Evolutionary conservation across 2,113 vertebrate genomes (phyloP).

Genomic region (Sander vitreus): DNA sequence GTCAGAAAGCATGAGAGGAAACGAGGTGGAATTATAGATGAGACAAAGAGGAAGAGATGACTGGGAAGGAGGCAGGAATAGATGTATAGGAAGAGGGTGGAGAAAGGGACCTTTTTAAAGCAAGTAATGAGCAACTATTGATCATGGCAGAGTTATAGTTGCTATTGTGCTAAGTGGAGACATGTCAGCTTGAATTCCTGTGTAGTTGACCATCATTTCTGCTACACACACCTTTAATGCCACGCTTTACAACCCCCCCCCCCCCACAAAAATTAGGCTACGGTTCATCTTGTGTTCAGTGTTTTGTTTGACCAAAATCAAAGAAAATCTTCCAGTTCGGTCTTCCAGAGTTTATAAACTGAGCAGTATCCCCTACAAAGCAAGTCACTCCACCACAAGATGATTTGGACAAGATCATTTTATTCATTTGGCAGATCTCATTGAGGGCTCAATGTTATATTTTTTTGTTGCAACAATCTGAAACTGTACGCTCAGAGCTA

Average conservation of each 20-base stretch:
- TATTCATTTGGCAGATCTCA: neutral
- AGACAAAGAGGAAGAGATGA: slow-evolving; percentile 50
- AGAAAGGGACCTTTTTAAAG: slow-evolving; percentile 74
- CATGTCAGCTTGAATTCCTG: slow-evolving; percentile 49
- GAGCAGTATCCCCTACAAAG: neutral
- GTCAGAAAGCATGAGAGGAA: slow-evolving; percentile 31
- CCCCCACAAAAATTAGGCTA: neutral
- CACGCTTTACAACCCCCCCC: neutral
- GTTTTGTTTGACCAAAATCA: neutral
- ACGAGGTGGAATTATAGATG: slow-evolving; percentile 50
- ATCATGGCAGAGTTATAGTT: slow-evolving; percentile 73
- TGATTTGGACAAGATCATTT: neutral
- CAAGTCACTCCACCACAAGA: neutral
- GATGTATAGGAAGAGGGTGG: slow-evolving; percentile 62
- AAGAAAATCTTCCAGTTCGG: neutral
- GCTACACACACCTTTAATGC: slow-evolving; percentile 32
- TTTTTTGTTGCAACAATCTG: neutral
- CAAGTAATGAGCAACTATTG: slow-evolving; percentile 76
- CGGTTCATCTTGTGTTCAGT: neutral
- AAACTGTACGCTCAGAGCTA: slow-evolving; percentile 1
- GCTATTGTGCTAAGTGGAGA: slow-evolving; percentile 70
- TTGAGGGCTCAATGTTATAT: neutral
- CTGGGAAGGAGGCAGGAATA: slow-evolving; percentile 66
- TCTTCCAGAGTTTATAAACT: neutral
- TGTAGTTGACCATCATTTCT: slow-evolving; percentile 48